Percentiles rank a stretch among this genome's conserved stretches.
These are phyloP conservation scores for Zootoca vivipara DNA, from an alignment of 2,113 vertebrate genomes.

Conservation along the genomic window DNA sequence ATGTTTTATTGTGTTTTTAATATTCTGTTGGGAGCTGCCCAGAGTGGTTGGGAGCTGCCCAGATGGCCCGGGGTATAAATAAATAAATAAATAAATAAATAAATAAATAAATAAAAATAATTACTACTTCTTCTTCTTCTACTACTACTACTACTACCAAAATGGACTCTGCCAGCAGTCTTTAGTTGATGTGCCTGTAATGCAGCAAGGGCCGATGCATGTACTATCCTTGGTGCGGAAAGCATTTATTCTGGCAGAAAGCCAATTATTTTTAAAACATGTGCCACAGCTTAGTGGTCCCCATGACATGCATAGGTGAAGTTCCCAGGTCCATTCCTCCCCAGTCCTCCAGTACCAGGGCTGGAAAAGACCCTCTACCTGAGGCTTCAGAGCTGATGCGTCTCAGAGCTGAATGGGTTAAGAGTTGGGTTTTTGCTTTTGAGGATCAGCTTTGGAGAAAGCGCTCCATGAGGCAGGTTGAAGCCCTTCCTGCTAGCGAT, in stretches of 20 bases:
- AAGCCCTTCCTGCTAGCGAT: not conserved
- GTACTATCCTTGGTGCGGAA: too few relatives aligned
- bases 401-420: not conserved
- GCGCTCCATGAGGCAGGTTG: not conserved
- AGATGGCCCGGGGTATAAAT: too few relatives aligned
- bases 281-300: not conserved
- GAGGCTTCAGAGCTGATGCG: not conserved
- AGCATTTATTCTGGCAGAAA: not conserved
- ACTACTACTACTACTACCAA: too few relatives aligned
- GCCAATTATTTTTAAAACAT: not conserved
- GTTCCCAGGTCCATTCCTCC: not conserved
- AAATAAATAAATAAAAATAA: too few relatives aligned
- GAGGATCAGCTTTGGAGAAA: not conserved
- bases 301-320: not conserved
- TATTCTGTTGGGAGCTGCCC: too few relatives aligned
- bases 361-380: not conserved
- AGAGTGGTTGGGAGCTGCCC: too few relatives aligned
- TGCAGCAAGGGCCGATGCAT: not conserved
- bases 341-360: not conserved
- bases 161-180: not conserved
- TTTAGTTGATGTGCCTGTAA: not conserved
- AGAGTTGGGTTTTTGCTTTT: not conserved
- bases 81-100: too few relatives aligned
- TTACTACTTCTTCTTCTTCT: too few relatives aligned
- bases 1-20: too few relatives aligned